These are phyloP conservation scores for Drosophila borealis DNA, from an alignment of 2,888 invertebrate genomes.

Conservation along the genomic window DNA sequence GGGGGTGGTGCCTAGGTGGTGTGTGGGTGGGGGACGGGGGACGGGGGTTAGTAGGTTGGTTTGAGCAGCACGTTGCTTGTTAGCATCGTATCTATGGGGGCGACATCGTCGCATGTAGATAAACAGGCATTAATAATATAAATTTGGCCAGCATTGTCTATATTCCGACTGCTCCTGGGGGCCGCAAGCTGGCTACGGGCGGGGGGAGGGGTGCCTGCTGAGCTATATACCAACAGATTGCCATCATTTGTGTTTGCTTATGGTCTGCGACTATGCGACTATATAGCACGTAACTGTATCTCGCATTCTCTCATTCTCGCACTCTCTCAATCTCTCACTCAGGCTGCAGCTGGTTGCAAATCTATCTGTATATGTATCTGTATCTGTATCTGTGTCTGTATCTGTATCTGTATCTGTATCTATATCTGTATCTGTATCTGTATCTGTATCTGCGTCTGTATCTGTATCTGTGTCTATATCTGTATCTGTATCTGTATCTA, in stretches of 20 bases:
- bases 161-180: conserved; percentile 15
- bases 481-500: too few species aligned
- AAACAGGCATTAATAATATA: conserved; percentile 74
- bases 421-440: too few species aligned
- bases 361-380: not conserved
- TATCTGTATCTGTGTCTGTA: too few species aligned
- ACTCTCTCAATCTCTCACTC: conserved; percentile 12
- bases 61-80: conserved; percentile 15
- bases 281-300: conserved; percentile 10
- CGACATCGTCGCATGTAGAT: conserved; percentile 69
- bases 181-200: not conserved
- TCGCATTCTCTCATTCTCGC: conserved; percentile 3
- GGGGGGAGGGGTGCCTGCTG: not conserved
- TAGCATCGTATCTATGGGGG: conserved; percentile 29
- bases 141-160: conserved; percentile 58
- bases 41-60: conserved; percentile 1
- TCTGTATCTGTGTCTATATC: too few species aligned
- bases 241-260: conserved; percentile 72
- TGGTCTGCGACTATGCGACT: conserved; percentile 30
- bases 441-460: too few species aligned
- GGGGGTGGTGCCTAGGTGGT: not conserved
- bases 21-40: not conserved
- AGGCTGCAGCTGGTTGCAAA: not conserved
- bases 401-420: too few species aligned
- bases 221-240: conserved; percentile 59